Evolutionary conservation across 2,797 vertebrate species (phyloP).

Genomic region (Todus mexicanus): DNA sequence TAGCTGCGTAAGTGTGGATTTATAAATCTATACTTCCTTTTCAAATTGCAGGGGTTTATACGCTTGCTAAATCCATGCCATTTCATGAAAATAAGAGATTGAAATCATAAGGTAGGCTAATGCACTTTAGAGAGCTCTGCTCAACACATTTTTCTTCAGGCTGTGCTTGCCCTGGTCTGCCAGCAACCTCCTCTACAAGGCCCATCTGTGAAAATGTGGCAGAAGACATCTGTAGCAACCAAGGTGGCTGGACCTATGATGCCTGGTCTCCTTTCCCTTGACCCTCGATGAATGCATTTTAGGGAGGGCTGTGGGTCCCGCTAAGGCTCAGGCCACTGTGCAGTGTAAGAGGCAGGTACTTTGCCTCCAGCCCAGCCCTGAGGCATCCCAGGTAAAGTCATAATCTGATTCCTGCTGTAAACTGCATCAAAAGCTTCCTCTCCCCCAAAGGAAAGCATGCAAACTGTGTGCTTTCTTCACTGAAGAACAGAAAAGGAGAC

Average conservation of each 20-base stretch:
- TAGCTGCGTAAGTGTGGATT: not conserved
- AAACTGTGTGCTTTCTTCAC: not conserved
- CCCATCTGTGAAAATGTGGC: not conserved
- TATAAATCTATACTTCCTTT: not conserved
- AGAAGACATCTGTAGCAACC: not conserved
- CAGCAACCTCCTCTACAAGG: accelerated
- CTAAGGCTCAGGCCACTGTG: not conserved
- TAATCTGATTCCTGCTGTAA: not conserved
- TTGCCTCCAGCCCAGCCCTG: accelerated
- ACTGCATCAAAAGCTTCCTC: not conserved
- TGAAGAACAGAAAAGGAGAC: not conserved
- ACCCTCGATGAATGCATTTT: not conserved
- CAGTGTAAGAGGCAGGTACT: accelerated
- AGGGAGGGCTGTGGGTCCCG: not conserved
- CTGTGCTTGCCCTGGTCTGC: not conserved
- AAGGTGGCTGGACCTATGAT: not conserved
- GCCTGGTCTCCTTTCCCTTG: not conserved
- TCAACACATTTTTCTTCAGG: not conserved
- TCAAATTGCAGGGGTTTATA: not conserved
- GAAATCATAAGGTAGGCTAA: not conserved
- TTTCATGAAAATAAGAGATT: not conserved
- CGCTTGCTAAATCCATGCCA: not conserved
- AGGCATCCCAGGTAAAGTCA: not conserved
- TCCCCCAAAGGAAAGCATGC: not conserved
- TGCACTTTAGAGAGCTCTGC: not conserved